Base-by-base conservation (phyloP, 2,113 vertebrate species). In the Alouatta palliata region DNA sequence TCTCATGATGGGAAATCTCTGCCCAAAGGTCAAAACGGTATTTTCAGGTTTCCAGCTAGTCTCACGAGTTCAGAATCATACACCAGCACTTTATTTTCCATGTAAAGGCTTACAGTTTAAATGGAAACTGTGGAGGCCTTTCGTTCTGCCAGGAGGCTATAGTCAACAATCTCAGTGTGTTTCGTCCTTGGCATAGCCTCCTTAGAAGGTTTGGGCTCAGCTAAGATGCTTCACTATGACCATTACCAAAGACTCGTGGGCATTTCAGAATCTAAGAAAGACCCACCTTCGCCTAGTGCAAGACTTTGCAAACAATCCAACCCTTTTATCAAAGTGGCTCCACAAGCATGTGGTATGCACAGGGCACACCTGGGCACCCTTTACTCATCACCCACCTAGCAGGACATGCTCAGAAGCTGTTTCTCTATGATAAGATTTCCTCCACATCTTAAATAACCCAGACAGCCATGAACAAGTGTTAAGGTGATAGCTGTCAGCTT, bases 381-480 rank as follows among this genome's bases (percentile, higher is more conserved):
- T 52, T 88, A 77, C 81, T 95, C 89, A 87, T 97, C 66, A 40
- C 93, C 90, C 94, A n/a, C 93, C 90, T 73, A 71, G 79, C 1
- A 16, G 92, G 91, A 82, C 37, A 85, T 79, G 86, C 94, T 96
- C 87, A 95, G 97, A 96, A 97, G 91, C 47, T 64, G 19, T 90
- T 94, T 95, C 32, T 56, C 61, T 95, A 93, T 68, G 95, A 94
- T 76, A 97, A 91, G 52, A 25, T 94, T 97, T 94, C 94, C 43
- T 87, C 77, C 27, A 4, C 43, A 30, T 92, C 94, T 97, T 97
- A 91, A 97, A 97, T 70, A 98, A 88, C 47, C 85, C 66, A 40
- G 52, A 64, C 87, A 97, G 87, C 97, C 97, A 97, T 90, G 96
- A 98, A 92, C 80, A 96, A 88, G 35, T 73, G 86, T 75, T 68